Percentiles rank a stretch among this genome's conserved stretches.
Evolutionary conservation across 2,888 invertebrate genomes (phyloP).

Genomic region (Toxonevra muliebris): DNA sequence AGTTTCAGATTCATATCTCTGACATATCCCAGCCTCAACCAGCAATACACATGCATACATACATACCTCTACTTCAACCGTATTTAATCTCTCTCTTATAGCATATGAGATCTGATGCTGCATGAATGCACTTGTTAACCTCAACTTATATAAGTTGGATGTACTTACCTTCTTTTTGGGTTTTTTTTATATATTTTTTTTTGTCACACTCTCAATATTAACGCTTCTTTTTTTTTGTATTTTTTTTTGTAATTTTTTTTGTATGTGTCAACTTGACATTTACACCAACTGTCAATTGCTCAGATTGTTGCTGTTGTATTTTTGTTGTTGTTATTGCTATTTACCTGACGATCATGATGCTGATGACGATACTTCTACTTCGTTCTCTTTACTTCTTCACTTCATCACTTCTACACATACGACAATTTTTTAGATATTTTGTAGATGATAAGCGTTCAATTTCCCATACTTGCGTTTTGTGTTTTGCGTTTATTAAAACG

Average conservation of each 20-base stretch:
- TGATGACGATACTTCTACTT: conserved; percentile 1
- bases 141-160: too few species aligned
- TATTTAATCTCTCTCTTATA: too few species aligned
- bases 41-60: too few species aligned
- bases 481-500: conserved; percentile 37
- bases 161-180: too few species aligned
- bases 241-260: neutral
- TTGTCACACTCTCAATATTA: too few species aligned
- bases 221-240: neutral
- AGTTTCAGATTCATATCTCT: too few species aligned
- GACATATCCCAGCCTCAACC: too few species aligned
- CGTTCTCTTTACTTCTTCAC: conserved; percentile 8
- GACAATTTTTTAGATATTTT: conserved; percentile 12
- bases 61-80: too few species aligned
- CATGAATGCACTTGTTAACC: too few species aligned
- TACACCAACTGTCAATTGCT: conserved; percentile 40
- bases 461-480: conserved; percentile 24
- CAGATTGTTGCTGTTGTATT: conserved; percentile 11
- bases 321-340: conserved; percentile 17
- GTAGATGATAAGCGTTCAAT: conserved; percentile 24
- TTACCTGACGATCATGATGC: neutral
- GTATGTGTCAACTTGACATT: conserved; percentile 40
- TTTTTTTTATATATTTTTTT: too few species aligned
- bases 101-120: too few species aligned
- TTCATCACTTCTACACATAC: neutral